These are phyloP conservation scores for Hylia prasina DNA, from an alignment of 2,113 vertebrate species.

Conservation along the genomic window DNA sequence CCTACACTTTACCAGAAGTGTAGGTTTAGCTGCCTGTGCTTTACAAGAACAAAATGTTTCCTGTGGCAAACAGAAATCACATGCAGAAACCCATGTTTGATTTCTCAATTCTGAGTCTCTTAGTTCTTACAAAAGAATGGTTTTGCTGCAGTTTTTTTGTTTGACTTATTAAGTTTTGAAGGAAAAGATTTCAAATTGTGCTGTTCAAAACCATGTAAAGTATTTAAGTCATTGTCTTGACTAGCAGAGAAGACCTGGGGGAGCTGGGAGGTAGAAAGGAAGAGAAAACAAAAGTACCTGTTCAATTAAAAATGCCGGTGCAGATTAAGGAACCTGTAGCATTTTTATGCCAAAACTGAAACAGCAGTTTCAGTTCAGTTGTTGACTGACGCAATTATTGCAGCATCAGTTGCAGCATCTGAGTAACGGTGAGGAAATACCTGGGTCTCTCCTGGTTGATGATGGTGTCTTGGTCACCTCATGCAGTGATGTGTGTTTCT, in stretches of 20 bases:
- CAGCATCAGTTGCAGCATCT: background rate
- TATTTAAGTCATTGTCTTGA: background rate
- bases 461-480: background rate
- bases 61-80: background rate
- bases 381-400: background rate
- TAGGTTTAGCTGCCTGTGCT: background rate
- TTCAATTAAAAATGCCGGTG: background rate
- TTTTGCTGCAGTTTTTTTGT: background rate
- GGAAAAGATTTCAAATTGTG: background rate
- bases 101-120: background rate
- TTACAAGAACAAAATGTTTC: background rate
- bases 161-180: background rate
- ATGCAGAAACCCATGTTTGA: background rate
- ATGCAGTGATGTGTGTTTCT: background rate
- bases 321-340: background rate
- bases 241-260: background rate
- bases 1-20: constrained; percentile 8
- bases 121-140: background rate
- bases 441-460: background rate
- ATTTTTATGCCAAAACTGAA: background rate
- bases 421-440: background rate
- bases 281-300: background rate
- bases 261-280: background rate
- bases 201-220: background rate
- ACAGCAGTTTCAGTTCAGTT: background rate